Evolutionary conservation across 1,140 invertebrate genomes (phyloP).

Genomic region (Tigriopus japonicus): DNA sequence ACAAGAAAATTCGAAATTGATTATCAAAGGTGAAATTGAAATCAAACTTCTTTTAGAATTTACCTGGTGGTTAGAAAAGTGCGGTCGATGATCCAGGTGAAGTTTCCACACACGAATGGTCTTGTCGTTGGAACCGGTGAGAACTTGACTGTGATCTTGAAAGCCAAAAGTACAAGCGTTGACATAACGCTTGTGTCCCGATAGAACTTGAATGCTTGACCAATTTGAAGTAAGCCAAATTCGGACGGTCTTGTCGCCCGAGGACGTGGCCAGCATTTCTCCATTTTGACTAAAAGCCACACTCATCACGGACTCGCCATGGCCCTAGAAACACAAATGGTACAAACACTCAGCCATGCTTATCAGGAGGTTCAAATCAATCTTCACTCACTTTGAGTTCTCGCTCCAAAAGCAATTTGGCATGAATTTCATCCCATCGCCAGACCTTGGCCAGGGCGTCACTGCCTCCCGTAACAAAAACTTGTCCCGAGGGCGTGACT

Average conservation of each 20-base stretch:
- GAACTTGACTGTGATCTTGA: slow-evolving; percentile 28
- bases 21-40: too few relatives aligned
- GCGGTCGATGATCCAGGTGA: not conserved
- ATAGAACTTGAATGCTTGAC: slow-evolving; percentile 26
- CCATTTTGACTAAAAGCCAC: slow-evolving; percentile 21
- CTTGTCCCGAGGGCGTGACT: not conserved
- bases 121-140: slow-evolving; percentile 34
- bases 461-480: not conserved
- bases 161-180: slow-evolving; percentile 45
- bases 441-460: not conserved
- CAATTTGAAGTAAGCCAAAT: slow-evolving; percentile 40
- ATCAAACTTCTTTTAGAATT: too few relatives aligned
- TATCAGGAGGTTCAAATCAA: too few relatives aligned
- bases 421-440: not conserved
- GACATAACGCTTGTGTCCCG: slow-evolving; percentile 46
- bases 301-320: slow-evolving; percentile 19
- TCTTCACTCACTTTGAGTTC: too few relatives aligned
- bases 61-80: not conserved
- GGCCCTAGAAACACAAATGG: slow-evolving; percentile 15
- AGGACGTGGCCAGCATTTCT: slow-evolving; percentile 32
- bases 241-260: slow-evolving; percentile 46
- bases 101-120: slow-evolving; percentile 25
- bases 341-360: not conserved
- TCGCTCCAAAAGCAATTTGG: too few relatives aligned
- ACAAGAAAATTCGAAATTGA: too few relatives aligned